phyloP scores from a whole-genome alignment of 2,888 invertebrate genomes.

The Trachelus iudaicus region DNA sequence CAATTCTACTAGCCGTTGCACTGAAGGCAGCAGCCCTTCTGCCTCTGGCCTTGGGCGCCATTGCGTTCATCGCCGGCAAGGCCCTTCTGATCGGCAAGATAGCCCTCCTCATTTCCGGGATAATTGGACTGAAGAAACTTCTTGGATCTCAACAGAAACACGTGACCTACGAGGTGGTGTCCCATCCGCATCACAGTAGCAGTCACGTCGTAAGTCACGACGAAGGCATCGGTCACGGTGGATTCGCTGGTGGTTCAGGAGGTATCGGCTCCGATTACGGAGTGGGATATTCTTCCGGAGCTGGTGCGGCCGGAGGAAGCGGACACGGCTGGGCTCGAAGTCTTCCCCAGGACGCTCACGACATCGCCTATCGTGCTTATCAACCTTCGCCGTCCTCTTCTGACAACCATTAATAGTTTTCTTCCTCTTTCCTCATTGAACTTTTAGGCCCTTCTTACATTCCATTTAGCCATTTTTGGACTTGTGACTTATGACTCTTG shows the following conservation, averaged over 20 bases:
- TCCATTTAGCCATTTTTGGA: no score
- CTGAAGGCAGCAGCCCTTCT: slow-evolving; percentile 83
- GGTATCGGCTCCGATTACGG: slow-evolving; percentile 67
- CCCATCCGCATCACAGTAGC: slow-evolving; percentile 83
- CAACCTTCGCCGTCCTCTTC: slow-evolving; percentile 64
- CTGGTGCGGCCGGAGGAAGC: slow-evolving; percentile 70
- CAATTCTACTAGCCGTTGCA: slow-evolving; percentile 79
- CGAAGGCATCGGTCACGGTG: slow-evolving; percentile 71
- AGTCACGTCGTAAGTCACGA: slow-evolving; percentile 77
- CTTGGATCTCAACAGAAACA: slow-evolving; percentile 82
- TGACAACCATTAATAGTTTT: no score
- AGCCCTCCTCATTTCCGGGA: slow-evolving; percentile 83
- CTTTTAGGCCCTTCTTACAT: no score
- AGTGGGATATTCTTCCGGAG: slow-evolving; percentile 73
- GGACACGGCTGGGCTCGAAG: slow-evolving; percentile 79
- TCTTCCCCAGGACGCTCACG: slow-evolving; percentile 71
- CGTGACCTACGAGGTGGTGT: slow-evolving; percentile 88
- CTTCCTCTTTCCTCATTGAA: no score
- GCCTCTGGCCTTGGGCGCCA: slow-evolving; percentile 82
- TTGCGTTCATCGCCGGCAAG: slow-evolving; percentile 87
- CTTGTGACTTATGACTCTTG: no score
- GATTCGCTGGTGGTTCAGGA: slow-evolving; percentile 70
- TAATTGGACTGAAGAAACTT: slow-evolving; percentile 86
- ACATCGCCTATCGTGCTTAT: slow-evolving; percentile 83
- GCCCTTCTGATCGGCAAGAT: slow-evolving; percentile 87